Base-by-base conservation (phyloP, 2,797 vertebrate genomes). In the Parotocinclus haroldoi region DNA sequence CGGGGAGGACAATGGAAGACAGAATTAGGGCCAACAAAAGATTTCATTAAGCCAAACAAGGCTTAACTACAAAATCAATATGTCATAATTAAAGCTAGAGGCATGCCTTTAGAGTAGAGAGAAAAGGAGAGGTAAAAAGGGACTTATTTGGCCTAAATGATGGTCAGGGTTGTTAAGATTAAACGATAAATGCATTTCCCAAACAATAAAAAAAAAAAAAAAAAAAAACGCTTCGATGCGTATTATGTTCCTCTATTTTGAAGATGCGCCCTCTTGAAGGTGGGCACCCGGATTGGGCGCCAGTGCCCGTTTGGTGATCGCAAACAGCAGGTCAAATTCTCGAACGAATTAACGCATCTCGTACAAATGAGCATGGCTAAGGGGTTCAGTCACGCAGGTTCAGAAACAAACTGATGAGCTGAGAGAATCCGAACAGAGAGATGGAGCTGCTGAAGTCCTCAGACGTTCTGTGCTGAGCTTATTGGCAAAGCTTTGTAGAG, bases 31-130 rank as follows among this genome's bases (percentile, higher is more conserved):
- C 87, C 89, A 91, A 93, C 91, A 92, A 92, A 93, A 89, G 91
- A 88, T 92, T 94, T 91, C 92, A 92, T 93, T 93, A 90, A 87
- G 85, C 87, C 87, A 90, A 92, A 93, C 90, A 91, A 86, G 87
- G 88, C 88, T 91, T 90, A 91, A 92, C 87, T 88, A 92, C 90
- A 88, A 92, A 89, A 89, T 95, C 92, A 88, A 91, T 92, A 87
- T 69, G 85, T 89, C 85, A 89, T 92, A 90, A 90, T 91, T 92
- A 92, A 90, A 93, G 73, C 61, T 79, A 76, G 83, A 76, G 77
- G 81, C 81, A 79, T 86, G 75, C 72, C 74, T 73, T 87, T 85
- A 84, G 79, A 80, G 81, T 71, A 74, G 78, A 86, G 81, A 27
- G 5, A 85, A 69, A 81, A 80, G 75, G 76, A 51, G 62, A 72